A percentile compares a stretch with the other conserved stretches of the same genome.
These are phyloP conservation scores for Stegodyphus dumicola DNA, from an alignment of 1,140 invertebrate genomes.

Conservation along the genomic window DNA sequence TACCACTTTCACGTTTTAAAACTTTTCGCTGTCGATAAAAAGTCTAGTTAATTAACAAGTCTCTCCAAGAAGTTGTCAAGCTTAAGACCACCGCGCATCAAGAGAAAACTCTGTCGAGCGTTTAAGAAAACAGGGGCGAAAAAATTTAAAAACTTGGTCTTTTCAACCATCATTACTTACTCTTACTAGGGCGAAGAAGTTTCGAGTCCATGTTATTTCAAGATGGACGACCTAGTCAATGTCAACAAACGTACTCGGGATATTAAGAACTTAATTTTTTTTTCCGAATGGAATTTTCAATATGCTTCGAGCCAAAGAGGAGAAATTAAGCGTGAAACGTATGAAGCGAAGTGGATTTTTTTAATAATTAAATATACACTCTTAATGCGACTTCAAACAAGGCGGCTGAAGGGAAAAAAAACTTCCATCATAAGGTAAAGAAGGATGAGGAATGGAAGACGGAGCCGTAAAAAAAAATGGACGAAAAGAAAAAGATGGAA, in stretches of 20 bases:
- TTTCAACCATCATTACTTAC: background rate
- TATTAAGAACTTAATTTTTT: constrained; percentile 18
- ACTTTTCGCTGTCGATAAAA: background rate
- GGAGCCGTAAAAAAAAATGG: background rate
- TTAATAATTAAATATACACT: constrained; percentile 53
- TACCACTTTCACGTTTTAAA: background rate
- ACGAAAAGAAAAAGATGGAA: constrained; percentile 21
- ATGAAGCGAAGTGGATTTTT: constrained; percentile 18
- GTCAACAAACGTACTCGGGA: constrained; percentile 35
- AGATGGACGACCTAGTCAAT: constrained; percentile 46
- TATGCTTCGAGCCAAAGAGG: background rate
- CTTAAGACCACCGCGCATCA: constrained; percentile 5
- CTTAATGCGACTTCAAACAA: constrained; percentile 53
- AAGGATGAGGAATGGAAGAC: constrained; percentile 34
- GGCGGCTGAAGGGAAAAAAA: constrained; percentile 19
- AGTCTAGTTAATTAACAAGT: constrained; percentile 41
- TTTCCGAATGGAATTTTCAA: constrained; percentile 20
- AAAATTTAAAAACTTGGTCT: constrained; percentile 8
- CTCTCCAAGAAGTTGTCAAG: constrained; percentile 17
- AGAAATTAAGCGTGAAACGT: constrained; percentile 54
- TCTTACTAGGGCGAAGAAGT: background rate
- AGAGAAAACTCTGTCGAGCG: background rate
- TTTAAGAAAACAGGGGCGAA: background rate
- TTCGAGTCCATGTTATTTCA: background rate
- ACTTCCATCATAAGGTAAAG: background rate